Percentiles rank a stretch among this genome's conserved stretches.
Conservation (phyloP, 2,113 vertebrate species). For the Carassius gibelio region DNA sequence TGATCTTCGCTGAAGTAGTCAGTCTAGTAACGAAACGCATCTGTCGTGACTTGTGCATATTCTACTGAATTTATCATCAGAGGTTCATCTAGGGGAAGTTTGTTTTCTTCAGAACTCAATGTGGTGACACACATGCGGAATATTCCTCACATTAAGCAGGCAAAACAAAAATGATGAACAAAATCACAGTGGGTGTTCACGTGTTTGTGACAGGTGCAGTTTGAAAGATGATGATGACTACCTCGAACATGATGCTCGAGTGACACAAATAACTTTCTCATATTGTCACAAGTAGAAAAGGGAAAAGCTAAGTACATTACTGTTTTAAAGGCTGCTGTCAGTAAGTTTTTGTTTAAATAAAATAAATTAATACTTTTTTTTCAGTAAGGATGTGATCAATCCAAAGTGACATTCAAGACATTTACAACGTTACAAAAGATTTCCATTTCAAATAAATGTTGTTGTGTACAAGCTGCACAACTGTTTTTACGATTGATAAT, state of each 20-base stretch:
- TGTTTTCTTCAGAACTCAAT: conserved; percentile 2
- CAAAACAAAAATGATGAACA: background rate
- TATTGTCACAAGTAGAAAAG: background rate
- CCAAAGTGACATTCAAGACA: background rate
- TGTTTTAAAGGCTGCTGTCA: background rate
- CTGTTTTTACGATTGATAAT: too few relatives aligned
- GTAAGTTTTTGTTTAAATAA: background rate
- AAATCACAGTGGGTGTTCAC: background rate
- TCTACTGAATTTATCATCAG: background rate
- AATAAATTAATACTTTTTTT: background rate
- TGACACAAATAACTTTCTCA: background rate
- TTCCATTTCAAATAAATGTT: background rate
- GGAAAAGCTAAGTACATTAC: background rate
- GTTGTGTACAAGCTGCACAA: background rate
- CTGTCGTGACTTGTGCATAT: background rate
- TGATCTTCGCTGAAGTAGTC: background rate
- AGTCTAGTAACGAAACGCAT: background rate
- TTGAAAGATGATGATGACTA: background rate
- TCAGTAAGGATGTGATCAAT: background rate
- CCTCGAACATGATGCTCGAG: background rate
- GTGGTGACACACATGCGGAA: background rate
- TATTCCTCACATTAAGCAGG: background rate
- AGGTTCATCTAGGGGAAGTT: background rate
- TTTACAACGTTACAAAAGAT: background rate
- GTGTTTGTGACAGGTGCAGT: background rate